Conservation (phyloP, 2,797 vertebrate species). For the Chloroceryle inda region DNA sequence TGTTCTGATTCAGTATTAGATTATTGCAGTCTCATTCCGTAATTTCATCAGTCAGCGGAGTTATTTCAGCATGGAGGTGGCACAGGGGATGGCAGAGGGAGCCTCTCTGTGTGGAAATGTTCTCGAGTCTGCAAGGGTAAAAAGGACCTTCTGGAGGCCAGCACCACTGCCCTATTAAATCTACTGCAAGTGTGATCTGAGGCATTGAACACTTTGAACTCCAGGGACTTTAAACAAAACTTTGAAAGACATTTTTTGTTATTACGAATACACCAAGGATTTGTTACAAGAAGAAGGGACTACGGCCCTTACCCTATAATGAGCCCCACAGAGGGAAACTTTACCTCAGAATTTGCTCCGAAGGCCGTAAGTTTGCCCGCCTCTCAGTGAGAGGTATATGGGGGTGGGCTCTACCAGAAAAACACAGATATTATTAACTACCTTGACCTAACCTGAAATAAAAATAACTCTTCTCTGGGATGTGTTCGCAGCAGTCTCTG, state of each 20-base stretch:
- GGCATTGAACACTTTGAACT: neutral
- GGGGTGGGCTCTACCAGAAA: neutral
- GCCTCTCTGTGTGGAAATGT: neutral
- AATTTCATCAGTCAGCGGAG: constrained; percentile 11
- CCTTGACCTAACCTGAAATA: neutral
- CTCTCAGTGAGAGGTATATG: neutral
- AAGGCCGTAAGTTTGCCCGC: neutral
- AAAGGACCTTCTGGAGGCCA: neutral
- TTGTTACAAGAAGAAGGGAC: neutral
- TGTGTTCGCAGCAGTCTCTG: neutral
- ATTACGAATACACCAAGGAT: neutral
- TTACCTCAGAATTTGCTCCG: neutral
- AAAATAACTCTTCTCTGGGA: neutral
- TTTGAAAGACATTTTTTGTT: neutral
- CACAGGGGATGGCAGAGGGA: neutral
- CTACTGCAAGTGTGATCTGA: neutral
- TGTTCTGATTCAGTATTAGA: neutral
- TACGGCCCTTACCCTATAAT: neutral
- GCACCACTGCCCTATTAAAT: neutral
- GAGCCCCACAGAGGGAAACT: neutral
- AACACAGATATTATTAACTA: neutral
- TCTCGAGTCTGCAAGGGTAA: neutral
- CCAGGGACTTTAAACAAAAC: neutral
- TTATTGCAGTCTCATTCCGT: constrained; percentile 17
- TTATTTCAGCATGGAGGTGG: neutral